A percentile compares a stretch with the other conserved stretches of the same genome.
Conservation (phyloP, 2,797 vertebrate species). For the Protonibea diacanthus region DNA sequence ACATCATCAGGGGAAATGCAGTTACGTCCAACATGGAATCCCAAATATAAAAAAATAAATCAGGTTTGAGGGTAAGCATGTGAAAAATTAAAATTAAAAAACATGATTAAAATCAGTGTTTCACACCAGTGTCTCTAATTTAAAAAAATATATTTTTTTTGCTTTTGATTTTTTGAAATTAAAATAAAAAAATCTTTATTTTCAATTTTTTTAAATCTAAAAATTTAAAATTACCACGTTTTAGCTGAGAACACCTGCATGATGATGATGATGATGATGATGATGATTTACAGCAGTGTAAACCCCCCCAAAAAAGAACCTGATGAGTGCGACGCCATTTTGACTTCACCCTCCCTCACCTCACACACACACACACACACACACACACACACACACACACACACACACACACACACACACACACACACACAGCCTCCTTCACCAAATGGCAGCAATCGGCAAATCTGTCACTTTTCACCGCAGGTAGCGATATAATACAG, state of each 20-base stretch:
- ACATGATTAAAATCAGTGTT: too few relatives aligned
- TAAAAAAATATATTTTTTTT: too few relatives aligned
- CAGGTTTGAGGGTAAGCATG: too few relatives aligned
- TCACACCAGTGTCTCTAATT: too few relatives aligned
- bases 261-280: not conserved
- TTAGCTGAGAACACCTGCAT: not conserved
- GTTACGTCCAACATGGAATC: too few relatives aligned
- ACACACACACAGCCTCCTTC: constrained; percentile 43
- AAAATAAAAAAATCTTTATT: too few relatives aligned
- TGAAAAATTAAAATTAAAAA: too few relatives aligned
- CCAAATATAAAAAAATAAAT: too few relatives aligned
- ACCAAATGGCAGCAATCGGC: constrained; percentile 79
- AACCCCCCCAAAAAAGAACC: constrained; percentile 16
- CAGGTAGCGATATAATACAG: constrained; percentile 86
- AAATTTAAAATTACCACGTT: not conserved
- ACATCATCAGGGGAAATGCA: too few relatives aligned
- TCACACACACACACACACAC: constrained; percentile 33
- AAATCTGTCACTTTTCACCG: constrained; percentile 85
- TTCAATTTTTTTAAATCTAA: too few relatives aligned
- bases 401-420: constrained; percentile 43
- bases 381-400: constrained; percentile 42
- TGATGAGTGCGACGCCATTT: constrained; percentile 33
- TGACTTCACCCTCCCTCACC: constrained; percentile 12
- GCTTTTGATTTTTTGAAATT: too few relatives aligned
- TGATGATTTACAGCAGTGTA: constrained; percentile 12